Evolutionary conservation across 2,113 vertebrate species (phyloP), one percentile per base, ranked within the genome.

Genomic region (Dicentrarchus labrax): DNA sequence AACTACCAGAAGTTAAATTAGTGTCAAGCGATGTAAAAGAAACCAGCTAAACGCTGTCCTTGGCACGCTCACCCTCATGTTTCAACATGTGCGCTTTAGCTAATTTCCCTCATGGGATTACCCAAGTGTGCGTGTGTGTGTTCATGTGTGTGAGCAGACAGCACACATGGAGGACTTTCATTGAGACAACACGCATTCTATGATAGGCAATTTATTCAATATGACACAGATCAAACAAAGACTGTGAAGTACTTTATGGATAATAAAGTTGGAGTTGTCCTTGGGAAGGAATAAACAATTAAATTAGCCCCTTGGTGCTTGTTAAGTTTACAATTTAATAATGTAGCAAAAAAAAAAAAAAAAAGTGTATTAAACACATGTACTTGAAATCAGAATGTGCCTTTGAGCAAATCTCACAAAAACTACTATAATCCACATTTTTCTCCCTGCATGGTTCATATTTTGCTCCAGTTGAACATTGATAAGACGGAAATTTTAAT

Each of bases 61-160:
- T 81, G 83, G 78, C 73, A 84, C 3, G 0, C 54, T 53, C 67
- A 50, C 47, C 64, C 62, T 82, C 1, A 36, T 72, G 56, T 68
- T 88, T 77, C 54, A 77, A 67, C 67, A 70, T 78, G 53, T 60
- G 11, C 51, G 8, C 85, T 43, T 67, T 22, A 43, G 19, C 78
- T 88, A 70, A 89, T 88, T 80, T 60, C 24, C 70, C 88, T 62
- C 71, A 30, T 53, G 86, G 80, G 85, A 83, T 67, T 85, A 22
- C 17, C 4, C 12, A 59, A 61, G 53, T 54, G 57, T 56, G 22
- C 19, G 64, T 38, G 59, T 72, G 43, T 64, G 47, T 45, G 72
- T 72, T 72, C 47, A 54, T 47, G 78, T 72, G 45, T 69, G 45
- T 21, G 51, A 30, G 61, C 6, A 54, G 38, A 45, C 41, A 15